A percentile compares a stretch with the other conserved stretches of the same genome.
Conservation (phyloP, 2,113 vertebrate species). For the Todiramphus chloris region DNA sequence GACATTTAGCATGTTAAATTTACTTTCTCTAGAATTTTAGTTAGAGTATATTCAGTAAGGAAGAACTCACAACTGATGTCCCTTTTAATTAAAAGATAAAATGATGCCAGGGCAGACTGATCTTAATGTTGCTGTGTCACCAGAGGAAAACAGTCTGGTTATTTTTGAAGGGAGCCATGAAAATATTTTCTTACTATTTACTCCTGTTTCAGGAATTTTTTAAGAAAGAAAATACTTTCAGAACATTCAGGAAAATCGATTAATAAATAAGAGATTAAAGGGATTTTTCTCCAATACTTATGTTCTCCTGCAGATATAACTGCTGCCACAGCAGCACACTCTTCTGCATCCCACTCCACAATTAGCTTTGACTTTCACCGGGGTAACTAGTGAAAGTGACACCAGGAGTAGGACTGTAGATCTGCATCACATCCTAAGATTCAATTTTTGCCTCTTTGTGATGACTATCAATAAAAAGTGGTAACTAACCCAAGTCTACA, state of each 20-base stretch:
- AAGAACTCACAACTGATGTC: background rate
- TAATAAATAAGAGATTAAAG: background rate
- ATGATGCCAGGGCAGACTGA: background rate
- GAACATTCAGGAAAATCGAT: background rate
- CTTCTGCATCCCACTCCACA: background rate
- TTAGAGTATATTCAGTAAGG: background rate
- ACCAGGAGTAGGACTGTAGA: background rate
- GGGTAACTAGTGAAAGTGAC: background rate
- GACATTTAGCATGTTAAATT: background rate
- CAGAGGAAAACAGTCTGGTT: background rate
- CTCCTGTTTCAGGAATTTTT: background rate
- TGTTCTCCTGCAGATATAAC: background rate
- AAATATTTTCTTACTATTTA: background rate
- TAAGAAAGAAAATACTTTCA: background rate
- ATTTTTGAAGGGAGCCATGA: background rate
- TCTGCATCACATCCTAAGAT: background rate
- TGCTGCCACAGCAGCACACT: fast-evolving
- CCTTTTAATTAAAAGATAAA: slow-evolving; percentile 16
- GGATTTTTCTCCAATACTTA: background rate
- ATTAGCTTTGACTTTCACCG: background rate
- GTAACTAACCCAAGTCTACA: background rate
- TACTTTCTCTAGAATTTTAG: background rate
- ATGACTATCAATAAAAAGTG: background rate
- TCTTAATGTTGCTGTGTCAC: background rate
- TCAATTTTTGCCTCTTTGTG: background rate